Conservation (phyloP, 2,888 invertebrate species). For the Meteorus colon region DNA sequence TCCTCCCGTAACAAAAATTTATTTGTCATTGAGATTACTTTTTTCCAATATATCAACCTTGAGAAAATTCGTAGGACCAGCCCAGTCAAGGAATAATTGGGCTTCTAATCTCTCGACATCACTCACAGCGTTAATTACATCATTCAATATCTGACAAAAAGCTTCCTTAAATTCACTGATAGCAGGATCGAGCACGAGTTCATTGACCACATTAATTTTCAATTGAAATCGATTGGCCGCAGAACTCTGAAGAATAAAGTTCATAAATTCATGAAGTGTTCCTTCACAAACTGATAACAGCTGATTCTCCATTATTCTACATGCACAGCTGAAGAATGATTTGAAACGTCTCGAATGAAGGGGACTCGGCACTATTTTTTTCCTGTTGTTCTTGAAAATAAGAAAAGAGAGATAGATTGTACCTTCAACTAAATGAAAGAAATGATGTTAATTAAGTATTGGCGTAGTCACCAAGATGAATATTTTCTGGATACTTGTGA, state of each 20-base stretch:
- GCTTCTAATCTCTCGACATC: slow-evolving; percentile 87
- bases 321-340: slow-evolving; percentile 89
- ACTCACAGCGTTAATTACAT: slow-evolving; percentile 83
- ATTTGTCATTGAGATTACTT: neutral
- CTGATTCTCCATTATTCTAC: slow-evolving; percentile 91
- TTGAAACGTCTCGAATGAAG: slow-evolving; percentile 81
- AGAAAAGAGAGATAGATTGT: neutral
- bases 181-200: slow-evolving; percentile 82
- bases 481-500: slow-evolving; percentile 79
- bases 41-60: slow-evolving; percentile 54
- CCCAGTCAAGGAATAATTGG: slow-evolving; percentile 81
- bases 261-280: slow-evolving; percentile 86
- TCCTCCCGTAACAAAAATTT: neutral
- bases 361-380: slow-evolving; percentile 81
- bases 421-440: neutral
- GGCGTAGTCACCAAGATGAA: slow-evolving; percentile 77
- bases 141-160: slow-evolving; percentile 82
- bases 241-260: slow-evolving; percentile 84
- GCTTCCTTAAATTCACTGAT: slow-evolving; percentile 85
- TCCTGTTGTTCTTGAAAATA: slow-evolving; percentile 78
- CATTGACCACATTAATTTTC: slow-evolving; percentile 78
- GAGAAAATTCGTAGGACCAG: slow-evolving; percentile 55
- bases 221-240: slow-evolving; percentile 81
- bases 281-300: slow-evolving; percentile 86
- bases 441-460: neutral